phyloP scores from a whole-genome alignment of 2,888 invertebrate species.

The Theristus sp. region DNA sequence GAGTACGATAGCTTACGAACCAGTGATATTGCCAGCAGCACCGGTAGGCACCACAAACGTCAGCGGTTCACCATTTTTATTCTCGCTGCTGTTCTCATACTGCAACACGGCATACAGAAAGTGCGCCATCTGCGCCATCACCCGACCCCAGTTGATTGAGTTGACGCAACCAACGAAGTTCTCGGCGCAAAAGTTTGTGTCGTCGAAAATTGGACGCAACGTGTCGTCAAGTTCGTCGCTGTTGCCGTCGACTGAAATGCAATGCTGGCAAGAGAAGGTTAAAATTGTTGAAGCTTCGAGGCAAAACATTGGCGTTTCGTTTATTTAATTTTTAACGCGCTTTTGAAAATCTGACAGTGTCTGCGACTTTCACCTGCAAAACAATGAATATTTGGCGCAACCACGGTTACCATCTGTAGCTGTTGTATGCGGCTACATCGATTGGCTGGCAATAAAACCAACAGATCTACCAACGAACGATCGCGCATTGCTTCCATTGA shows the following conservation, averaged over 20 bases:
- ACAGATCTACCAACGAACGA: conserved; percentile 30
- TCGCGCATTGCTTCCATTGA: conserved; percentile 35
- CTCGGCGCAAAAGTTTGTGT: conserved; percentile 20
- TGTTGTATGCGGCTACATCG: conserved; percentile 33
- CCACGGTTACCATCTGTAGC: conserved; percentile 34
- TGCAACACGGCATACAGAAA: conserved; percentile 31
- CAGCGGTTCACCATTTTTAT: not conserved
- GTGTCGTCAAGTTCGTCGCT: conserved; percentile 35
- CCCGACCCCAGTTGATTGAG: conserved; percentile 36
- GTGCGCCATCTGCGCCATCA: conserved; percentile 34
- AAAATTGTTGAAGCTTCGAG: no score
- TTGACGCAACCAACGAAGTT: conserved; percentile 23
- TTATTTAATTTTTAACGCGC: no score
- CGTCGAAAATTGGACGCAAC: conserved; percentile 31
- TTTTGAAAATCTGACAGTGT: no score
- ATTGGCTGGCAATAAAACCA: conserved; percentile 34
- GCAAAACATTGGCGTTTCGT: no score
- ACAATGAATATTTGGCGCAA: conserved; percentile 34
- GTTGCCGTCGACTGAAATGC: conserved; percentile 21
- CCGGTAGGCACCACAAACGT: not conserved
- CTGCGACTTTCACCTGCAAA: conserved; percentile 33
- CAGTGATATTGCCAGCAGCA: not conserved
- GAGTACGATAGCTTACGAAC: not conserved
- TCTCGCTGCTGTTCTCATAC: not conserved
- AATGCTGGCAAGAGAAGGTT: no score